Conservation (phyloP, 2,888 invertebrate genomes). For the Xestia sexstrigata region DNA sequence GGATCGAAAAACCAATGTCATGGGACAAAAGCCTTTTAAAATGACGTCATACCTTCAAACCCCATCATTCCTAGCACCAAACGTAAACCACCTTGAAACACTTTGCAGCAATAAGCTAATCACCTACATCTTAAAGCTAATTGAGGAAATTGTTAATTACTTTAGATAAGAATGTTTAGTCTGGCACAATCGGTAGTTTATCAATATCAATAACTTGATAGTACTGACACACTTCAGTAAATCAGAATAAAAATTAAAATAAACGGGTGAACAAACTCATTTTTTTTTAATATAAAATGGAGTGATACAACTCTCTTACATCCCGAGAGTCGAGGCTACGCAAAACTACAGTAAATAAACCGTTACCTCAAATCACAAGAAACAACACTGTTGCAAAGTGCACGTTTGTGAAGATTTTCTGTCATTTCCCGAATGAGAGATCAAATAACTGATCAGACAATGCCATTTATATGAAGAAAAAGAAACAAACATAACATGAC, state of each 20-base stretch:
- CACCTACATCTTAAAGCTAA: slow-evolving; percentile 33
- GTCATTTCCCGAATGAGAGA: neutral
- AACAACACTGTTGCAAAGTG: slow-evolving; percentile 9
- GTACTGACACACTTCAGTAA: slow-evolving; percentile 36
- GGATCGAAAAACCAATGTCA: neutral
- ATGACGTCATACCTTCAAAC: slow-evolving; percentile 1
- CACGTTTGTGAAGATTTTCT: slow-evolving; percentile 4
- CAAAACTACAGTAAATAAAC: slow-evolving; percentile 19
- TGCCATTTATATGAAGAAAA: neutral
- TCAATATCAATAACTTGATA: slow-evolving; percentile 23
- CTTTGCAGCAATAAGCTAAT: slow-evolving; percentile 32
- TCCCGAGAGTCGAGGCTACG: neutral
- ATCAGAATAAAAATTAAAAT: neutral
- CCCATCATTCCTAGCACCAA: neutral
- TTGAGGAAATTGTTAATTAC: slow-evolving; percentile 47
- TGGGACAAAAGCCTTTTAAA: neutral
- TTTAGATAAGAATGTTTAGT: slow-evolving; percentile 40
- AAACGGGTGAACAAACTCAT: slow-evolving; percentile 18
- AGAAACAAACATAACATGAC: neutral
- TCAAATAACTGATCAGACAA: neutral
- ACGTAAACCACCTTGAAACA: slow-evolving; percentile 33
- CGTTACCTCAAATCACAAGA: slow-evolving; percentile 24
- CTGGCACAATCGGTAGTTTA: slow-evolving; percentile 14
- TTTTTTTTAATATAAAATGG: neutral
- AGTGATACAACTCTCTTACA: neutral